Evolutionary conservation across 2,888 invertebrate genomes (phyloP).

Genomic region (Terebella lapidaria): DNA sequence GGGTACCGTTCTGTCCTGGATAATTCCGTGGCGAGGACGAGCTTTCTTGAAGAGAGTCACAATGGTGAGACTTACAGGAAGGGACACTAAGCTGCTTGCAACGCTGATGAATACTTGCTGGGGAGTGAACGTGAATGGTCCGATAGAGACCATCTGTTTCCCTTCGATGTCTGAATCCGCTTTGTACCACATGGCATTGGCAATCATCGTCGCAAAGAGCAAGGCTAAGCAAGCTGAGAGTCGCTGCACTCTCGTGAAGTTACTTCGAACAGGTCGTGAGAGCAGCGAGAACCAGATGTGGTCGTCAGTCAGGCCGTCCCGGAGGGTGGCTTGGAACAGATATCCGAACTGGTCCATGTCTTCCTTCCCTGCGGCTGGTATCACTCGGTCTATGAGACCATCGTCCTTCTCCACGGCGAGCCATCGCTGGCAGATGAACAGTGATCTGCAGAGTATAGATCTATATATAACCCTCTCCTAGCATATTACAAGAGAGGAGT

Average conservation of each 20-base stretch:
- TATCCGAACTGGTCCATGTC: conserved; percentile 48
- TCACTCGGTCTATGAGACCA: conserved; percentile 50
- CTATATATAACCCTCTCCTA: too few species aligned
- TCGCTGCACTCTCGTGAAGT: conserved; percentile 50
- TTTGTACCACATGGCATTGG: conserved; percentile 33
- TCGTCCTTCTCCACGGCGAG: conserved; percentile 51
- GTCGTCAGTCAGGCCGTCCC: conserved; percentile 49
- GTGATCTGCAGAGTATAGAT: conserved; percentile 33
- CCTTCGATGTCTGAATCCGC: conserved; percentile 15
- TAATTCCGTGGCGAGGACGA: not conserved
- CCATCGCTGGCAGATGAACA: conserved; percentile 49
- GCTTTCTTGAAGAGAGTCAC: conserved; percentile 29
- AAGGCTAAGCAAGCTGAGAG: conserved; percentile 31
- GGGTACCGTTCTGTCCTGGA: too few species aligned
- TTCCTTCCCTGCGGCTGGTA: conserved; percentile 46
- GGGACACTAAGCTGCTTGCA: conserved; percentile 25
- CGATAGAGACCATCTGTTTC: conserved; percentile 25
- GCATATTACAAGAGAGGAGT: not conserved
- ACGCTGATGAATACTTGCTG: conserved; percentile 30
- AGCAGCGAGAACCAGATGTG: conserved; percentile 55
- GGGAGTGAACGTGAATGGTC: conserved; percentile 28
- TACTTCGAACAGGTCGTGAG: conserved; percentile 47
- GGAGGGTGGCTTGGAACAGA: conserved; percentile 43
- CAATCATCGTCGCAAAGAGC: conserved; percentile 33
- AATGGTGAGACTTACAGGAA: conserved; percentile 29